Conservation (phyloP, 2,888 invertebrate species). For the Troides helena region DNA sequence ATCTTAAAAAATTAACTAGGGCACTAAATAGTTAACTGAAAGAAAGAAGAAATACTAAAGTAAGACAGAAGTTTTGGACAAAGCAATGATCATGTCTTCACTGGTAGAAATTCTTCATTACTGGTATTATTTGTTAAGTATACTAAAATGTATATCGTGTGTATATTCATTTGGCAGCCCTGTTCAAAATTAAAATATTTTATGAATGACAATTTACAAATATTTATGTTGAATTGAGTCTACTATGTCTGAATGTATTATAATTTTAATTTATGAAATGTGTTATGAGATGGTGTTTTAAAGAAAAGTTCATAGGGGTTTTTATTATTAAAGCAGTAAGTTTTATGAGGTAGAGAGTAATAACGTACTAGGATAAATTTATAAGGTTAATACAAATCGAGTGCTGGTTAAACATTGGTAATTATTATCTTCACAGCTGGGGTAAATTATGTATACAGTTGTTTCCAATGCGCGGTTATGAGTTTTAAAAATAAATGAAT, state of each 20-base stretch:
- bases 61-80: neutral
- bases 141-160: neutral
- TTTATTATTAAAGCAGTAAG: neutral
- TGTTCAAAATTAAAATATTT: constrained; percentile 42
- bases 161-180: constrained; percentile 75
- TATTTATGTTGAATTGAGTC: constrained; percentile 36
- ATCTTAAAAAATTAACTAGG: neutral
- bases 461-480: neutral
- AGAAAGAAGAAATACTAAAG: neutral
- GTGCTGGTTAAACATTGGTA: neutral
- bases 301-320: neutral
- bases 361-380: constrained; percentile 2
- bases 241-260: constrained; percentile 30
- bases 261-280: neutral
- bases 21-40: neutral
- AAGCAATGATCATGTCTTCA: neutral
- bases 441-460: neutral
- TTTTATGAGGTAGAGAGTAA: too few species aligned
- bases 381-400: constrained; percentile 1
- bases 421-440: neutral
- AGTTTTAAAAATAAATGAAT: neutral
- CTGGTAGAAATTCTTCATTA: neutral
- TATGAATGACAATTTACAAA: constrained; percentile 18
- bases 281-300: neutral
- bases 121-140: neutral